Base-by-base conservation (phyloP, 2,888 invertebrate genomes). In the Eucera pruinosa region DNA sequence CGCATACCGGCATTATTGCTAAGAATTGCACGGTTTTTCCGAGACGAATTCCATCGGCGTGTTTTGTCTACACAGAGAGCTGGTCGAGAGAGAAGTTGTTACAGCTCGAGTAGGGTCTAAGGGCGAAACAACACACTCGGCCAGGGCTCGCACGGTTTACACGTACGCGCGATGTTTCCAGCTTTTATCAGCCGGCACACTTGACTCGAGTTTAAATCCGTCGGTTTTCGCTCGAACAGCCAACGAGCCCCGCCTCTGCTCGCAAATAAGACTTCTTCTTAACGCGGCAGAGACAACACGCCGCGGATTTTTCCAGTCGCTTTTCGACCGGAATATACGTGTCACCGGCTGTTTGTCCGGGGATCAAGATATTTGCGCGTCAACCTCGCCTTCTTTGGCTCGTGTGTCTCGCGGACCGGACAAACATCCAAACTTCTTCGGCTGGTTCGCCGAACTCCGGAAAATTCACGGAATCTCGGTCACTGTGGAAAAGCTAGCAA, bases 171-270 rank as follows among this genome's bases (percentile, higher is more conserved):
- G 75, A 78, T 85, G 85, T 88, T 88, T 85, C 80, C 85, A 85
- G 86, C 86, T 88, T 62, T 89, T 89, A 89, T 89, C 89, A 83
- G 85, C 81, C 85, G 85, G 86, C 82, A 80, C 88, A 88, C 89
- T 89, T 86, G 87, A 87, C 88, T 85, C 83, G 84, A 82, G 86
- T 87, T 87, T 86, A 86, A 89, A 89, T 89, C 87, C 87, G 81
- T 77, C 75, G 79, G 81, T 83, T 87, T 78, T 83, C 78, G 81
- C 81, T 82, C 71, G 76, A 70, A 79, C 76, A 81, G 77, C 69
- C 70, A 67, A 76, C 73, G 77, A 71, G 74, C 67, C 68, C 52
- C 48, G 67, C 61, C 54, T 33, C 60, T 64, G 43, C 78, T 80
- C 77, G 81, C 87, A 87, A 87, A 87, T 80, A 86, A 77, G 72